Conservation (phyloP, 2,888 invertebrate species). For the Netelia melanura region DNA sequence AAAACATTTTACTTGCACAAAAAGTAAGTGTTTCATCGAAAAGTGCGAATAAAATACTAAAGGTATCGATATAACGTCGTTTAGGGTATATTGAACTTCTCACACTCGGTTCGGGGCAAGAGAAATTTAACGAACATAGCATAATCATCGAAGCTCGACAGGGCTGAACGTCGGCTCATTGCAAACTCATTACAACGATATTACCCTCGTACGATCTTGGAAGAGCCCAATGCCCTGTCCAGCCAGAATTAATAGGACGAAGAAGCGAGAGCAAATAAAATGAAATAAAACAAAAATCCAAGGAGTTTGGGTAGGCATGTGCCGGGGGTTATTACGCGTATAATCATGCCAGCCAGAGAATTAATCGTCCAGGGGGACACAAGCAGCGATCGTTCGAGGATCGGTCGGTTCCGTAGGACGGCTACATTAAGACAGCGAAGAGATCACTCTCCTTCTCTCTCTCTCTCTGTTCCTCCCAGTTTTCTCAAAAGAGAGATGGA, state of each 20-base stretch:
- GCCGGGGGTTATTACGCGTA: constrained; percentile 57
- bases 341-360: constrained; percentile 57
- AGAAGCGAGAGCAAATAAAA: constrained; percentile 3
- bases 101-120: background rate
- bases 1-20: too few relatives aligned
- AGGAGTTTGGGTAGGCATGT: constrained; percentile 20
- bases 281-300: constrained; percentile 30
- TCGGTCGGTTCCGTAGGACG: constrained; percentile 22
- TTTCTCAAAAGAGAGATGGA: constrained; percentile 13
- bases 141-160: constrained; percentile 39
- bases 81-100: background rate
- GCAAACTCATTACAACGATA: constrained; percentile 57
- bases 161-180: constrained; percentile 29
- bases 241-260: constrained; percentile 26
- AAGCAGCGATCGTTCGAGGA: constrained; percentile 37
- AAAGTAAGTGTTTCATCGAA: too few relatives aligned
- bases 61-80: too few relatives aligned
- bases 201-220: constrained; percentile 35
- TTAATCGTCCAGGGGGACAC: constrained; percentile 64
- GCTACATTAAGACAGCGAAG: constrained; percentile 56
- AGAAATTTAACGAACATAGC: constrained; percentile 36
- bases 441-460: background rate
- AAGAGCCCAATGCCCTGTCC: background rate
- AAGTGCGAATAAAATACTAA: too few relatives aligned
- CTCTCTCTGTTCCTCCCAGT: background rate